Evolutionary conservation across 2,797 vertebrate genomes (phyloP), one percentile per base, ranked within the genome.

Genomic region (Staurois parvus): DNA sequence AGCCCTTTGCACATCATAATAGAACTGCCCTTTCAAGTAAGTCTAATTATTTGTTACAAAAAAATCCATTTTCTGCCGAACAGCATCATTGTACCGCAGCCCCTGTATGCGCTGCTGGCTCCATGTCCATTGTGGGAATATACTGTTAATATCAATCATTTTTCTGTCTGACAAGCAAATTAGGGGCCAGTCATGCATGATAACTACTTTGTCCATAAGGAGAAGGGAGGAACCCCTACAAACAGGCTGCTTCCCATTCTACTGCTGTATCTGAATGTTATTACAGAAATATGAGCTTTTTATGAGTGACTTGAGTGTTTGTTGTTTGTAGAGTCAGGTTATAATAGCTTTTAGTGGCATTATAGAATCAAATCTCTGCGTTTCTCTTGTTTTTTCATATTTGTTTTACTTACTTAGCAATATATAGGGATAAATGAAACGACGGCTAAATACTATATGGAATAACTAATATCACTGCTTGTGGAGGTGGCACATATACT

Each of bases 111-210:
- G 24, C 68, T 69, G 30, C 28, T 26, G n/a, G 40, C 59, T 24
- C 34, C 32, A 6, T 17, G 29, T 68, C 76, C 42, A 73, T 45
- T 67, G 76, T 79, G 76, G 69, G 69, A 74, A 85, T 73, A 79
- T 28, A 85, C 52, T 74, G 48, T 64, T 52, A 79, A 66, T 79
- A 79, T 85, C 84, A 74, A 79, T 79, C 84, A 85, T 80, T 67
- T 74, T 62, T 80, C 69, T 79, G 56, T n/a, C 34, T 79, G 84
- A 85, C 84, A 85, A 85, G 76, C 56, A 85, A 79, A 85, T 79
- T 79, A 85, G 69, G 70, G 70, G 59, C 76, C 76, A 85, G 56
- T 21, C 84, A 79, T 85, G 84, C 76, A 85, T 85, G 84, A 29
- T 73, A 85, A 85, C 76, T 74, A 82, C 70, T 42, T 37, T 74